Evolutionary conservation across 2,113 vertebrate species (phyloP), one percentile per base, ranked within the genome.

Genomic region (Nyctibius bracteatus): DNA sequence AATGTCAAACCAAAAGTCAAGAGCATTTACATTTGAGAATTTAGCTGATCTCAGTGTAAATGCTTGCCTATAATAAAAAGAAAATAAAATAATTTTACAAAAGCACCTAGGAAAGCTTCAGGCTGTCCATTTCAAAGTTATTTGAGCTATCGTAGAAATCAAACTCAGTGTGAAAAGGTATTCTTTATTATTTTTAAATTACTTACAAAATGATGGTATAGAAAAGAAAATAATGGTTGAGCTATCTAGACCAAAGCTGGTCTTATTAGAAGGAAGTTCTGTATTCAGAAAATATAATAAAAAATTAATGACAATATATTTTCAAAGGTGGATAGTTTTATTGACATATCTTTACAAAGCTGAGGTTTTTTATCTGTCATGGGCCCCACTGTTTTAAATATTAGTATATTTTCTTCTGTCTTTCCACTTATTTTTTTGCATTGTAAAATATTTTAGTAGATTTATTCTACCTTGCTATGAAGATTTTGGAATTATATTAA

Each of bases 181-280:
- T 72, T 52, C 9, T 68, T 81, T 37, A 35, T 63, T 71, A 4
- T 57, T 71, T 86, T 75, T 6, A 33, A 80, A 71, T n/a, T 35
- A n/a, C 2, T 39, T 90, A 19, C 4, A 43, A 74, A 89, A 67
- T 33, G 0, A 35, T 80, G 1, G 2, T n/a, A 25, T 35, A 6
- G 43, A 13, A 7, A 37, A 74, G 33, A 62, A 72, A 52, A 5
- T 4, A 1, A n/a, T n/a, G 16, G 4, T 46, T 62, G 22, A 68
- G 1, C 0, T 1, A 49, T 68, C 19, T 31, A 78, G 16, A 10
- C 4, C 37, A 23, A 67, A 72, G 3, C 12, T 52, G 4, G 3
- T 52, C 24, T 54, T 61, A 44, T 39, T 17, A 52, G 28, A 78
- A 88, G 2, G 17, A 70, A 61, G 14, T 43, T 51, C 3, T 81